Conservation (phyloP, 2,888 invertebrate species). For the Notodonta dromedarius region DNA sequence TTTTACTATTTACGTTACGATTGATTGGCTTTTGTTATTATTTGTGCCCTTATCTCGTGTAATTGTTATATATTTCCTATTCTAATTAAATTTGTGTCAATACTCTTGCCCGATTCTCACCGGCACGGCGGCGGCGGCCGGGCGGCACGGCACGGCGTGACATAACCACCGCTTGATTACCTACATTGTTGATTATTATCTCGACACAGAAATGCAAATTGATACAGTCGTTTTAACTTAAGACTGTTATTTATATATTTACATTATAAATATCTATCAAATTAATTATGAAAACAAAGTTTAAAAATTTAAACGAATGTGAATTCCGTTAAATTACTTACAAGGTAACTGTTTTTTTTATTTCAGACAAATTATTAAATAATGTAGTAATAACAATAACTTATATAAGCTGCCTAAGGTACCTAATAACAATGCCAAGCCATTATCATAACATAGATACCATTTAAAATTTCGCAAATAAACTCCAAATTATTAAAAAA, state of each 20-base stretch:
- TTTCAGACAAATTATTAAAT: no score
- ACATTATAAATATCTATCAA: not conserved
- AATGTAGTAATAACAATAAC: not conserved
- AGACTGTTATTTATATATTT: not conserved
- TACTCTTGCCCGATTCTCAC: slow-evolving; percentile 1
- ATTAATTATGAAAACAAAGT: not conserved
- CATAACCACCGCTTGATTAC: slow-evolving; percentile 12
- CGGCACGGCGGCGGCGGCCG: slow-evolving; percentile 1
- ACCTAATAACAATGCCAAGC: no score
- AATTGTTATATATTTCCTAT: not conserved
- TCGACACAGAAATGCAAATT: not conserved
- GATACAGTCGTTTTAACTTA: not conserved
- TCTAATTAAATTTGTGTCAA: slow-evolving; percentile 2
- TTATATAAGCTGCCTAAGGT: not conserved
- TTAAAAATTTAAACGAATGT: not conserved
- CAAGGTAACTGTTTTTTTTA: no score
- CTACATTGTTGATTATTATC: not conserved
- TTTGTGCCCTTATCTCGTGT: no score
- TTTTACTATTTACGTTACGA: no score
- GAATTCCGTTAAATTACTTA: no score
- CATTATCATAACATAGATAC: no score
- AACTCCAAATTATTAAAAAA: slow-evolving; percentile 3
- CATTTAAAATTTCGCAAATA: no score
- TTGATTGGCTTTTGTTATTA: no score
- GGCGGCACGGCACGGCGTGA: slow-evolving; percentile 13